Conservation (phyloP, 53 echinoderm and acorn worm genomes). For the Holothuria scabra region DNA sequence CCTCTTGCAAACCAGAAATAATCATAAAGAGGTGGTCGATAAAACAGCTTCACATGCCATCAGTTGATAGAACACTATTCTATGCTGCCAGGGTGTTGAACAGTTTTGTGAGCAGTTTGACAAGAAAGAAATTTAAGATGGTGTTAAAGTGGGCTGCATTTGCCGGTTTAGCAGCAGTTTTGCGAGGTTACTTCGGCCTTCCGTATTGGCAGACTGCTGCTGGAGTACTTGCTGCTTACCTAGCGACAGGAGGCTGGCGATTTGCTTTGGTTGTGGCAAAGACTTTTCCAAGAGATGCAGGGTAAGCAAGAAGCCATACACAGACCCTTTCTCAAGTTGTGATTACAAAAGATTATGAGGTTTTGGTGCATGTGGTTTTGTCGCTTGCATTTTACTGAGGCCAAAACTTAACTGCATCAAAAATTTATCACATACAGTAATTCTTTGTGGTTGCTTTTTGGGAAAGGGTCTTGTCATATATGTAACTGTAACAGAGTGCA, state of each 20-base stretch:
- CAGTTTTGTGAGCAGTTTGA: conserved; percentile 45
- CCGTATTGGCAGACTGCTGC: conserved; percentile 61
- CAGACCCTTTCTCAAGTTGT: no score
- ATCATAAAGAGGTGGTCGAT: no score
- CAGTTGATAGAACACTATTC: conserved; percentile 60
- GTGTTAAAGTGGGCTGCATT: conserved; percentile 73
- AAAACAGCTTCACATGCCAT: not conserved
- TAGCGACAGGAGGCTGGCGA: conserved; percentile 87
- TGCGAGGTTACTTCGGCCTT: conserved; percentile 73
- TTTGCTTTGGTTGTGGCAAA: conserved; percentile 69
- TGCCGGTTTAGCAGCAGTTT: conserved; percentile 70
- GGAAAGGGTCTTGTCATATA: no score
- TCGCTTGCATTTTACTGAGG: no score
- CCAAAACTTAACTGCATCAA: no score
- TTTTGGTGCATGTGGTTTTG: no score
- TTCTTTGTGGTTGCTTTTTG: no score
- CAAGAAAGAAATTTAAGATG: conserved; percentile 63
- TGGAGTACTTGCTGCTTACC: conserved; percentile 63
- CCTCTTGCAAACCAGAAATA: no score
- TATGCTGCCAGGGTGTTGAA: conserved; percentile 62
- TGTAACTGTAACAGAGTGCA: no score
- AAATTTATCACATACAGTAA: no score
- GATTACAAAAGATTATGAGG: no score
- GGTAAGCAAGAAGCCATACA: conserved; percentile 50
- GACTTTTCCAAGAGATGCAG: conserved; percentile 83